phyloP scores from a whole-genome alignment of 1,140 invertebrate species.

The Calliphora vicina region DNA sequence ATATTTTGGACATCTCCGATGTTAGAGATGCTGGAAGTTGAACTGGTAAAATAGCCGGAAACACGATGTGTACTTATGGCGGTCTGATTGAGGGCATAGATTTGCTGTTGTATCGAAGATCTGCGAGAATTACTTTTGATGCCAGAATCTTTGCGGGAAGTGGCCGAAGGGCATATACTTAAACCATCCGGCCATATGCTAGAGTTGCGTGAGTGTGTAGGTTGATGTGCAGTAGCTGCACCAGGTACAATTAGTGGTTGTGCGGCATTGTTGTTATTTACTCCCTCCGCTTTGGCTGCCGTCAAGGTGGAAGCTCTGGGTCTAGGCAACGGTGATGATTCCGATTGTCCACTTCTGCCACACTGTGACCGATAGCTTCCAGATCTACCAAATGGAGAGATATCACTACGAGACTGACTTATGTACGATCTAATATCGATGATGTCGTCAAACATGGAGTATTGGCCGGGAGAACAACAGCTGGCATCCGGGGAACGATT shows the following conservation, averaged over 20 bases:
- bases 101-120: constrained; percentile 86
- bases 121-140: constrained; percentile 83
- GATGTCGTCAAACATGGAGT: constrained; percentile 65
- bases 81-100: constrained; percentile 68
- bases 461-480: constrained; percentile 58
- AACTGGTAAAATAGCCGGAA: constrained; percentile 87
- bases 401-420: constrained; percentile 73
- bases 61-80: constrained; percentile 81
- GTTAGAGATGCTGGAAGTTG: constrained; percentile 69
- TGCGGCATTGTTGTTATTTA: neutral
- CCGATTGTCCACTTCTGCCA: constrained; percentile 63
- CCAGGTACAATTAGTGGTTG: constrained; percentile 17
- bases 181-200: constrained; percentile 68
- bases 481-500: constrained; percentile 51
- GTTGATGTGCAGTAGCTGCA: neutral
- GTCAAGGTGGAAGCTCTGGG: constrained; percentile 68
- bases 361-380: constrained; percentile 72
- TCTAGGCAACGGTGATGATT: constrained; percentile 65
- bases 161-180: constrained; percentile 77
- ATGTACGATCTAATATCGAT: constrained; percentile 74
- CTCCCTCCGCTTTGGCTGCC: constrained; percentile 15
- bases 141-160: constrained; percentile 86
- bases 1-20: constrained; percentile 56
- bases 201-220: constrained; percentile 53
- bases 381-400: constrained; percentile 69